phyloP scores from a whole-genome alignment of 2,113 vertebrate genomes.

The Cebidichthys violaceus region DNA sequence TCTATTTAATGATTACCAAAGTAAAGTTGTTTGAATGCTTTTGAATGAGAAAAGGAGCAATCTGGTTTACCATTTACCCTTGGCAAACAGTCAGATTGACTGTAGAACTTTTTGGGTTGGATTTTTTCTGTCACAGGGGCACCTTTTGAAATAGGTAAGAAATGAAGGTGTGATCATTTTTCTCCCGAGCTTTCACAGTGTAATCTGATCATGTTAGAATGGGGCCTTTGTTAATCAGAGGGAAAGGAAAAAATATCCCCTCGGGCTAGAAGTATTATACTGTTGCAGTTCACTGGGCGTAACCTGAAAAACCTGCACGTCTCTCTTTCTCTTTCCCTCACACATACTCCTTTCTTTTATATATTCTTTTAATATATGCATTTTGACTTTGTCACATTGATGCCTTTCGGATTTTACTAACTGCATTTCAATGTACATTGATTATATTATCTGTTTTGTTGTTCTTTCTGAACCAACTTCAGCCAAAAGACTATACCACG shows the following conservation, averaged over 20 bases:
- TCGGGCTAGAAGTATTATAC: conserved; percentile 58
- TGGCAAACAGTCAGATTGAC: conserved; percentile 46
- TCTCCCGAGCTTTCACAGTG: conserved; percentile 47
- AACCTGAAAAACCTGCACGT: conserved; percentile 38
- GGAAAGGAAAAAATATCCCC: conserved; percentile 49
- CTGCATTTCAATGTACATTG: neutral
- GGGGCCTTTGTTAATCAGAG: conserved; percentile 76
- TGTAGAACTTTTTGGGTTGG: conserved; percentile 14
- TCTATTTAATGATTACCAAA: conserved; percentile 57
- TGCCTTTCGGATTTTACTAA: neutral
- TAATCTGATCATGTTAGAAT: conserved; percentile 79
- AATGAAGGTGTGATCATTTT: conserved; percentile 68
- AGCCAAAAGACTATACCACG: neutral
- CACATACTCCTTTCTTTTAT: neutral
- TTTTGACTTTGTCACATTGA: neutral
- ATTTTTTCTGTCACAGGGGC: conserved; percentile 25
- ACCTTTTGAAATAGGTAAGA: conserved; percentile 49
- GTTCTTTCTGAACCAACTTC: conserved; percentile 4
- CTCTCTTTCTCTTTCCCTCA: neutral
- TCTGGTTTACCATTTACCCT: conserved; percentile 55
- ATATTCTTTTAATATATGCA: neutral
- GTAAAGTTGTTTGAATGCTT: conserved; percentile 32
- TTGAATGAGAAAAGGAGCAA: conserved; percentile 17
- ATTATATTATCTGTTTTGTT: neutral
- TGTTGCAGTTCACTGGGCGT: conserved; percentile 57